Evolutionary conservation across 2,888 invertebrate species (phyloP).

Genomic region (Lithophane semibrunnea): DNA sequence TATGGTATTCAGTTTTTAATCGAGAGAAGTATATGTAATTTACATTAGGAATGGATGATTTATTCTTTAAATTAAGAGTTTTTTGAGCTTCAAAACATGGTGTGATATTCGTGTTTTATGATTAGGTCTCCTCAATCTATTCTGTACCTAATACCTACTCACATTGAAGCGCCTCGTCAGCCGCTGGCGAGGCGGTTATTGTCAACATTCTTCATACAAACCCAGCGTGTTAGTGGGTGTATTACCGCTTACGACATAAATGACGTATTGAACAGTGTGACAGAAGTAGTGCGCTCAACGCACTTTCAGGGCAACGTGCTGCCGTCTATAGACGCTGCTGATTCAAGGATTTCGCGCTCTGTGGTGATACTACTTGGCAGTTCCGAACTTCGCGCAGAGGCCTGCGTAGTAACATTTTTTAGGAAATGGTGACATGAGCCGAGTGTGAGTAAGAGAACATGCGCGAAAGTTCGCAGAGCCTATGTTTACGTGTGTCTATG

Average conservation of each 20-base stretch:
- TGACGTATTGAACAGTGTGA: not conserved
- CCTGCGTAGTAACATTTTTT: no score
- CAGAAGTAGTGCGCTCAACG: not conserved
- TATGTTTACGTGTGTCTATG: no score
- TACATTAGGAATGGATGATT: not conserved
- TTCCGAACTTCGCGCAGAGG: no score
- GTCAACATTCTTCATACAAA: not conserved
- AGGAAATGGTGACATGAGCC: no score
- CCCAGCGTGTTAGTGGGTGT: not conserved
- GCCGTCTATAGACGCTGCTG: not conserved
- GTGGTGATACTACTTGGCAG: no score
- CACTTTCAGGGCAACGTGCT: not conserved
- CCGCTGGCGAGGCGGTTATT: not conserved
- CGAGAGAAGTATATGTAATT: not conserved
- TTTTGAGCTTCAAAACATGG: not conserved
- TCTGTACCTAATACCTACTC: not conserved
- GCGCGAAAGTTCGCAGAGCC: no score
- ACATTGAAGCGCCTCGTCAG: not conserved
- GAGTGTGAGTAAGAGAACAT: no score
- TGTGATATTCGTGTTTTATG: not conserved
- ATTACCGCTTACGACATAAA: not conserved
- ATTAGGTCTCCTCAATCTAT: not conserved
- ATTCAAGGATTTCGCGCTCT: no score
- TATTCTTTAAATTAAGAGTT: not conserved
- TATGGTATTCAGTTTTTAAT: not conserved